Conservation (phyloP, 2,888 invertebrate genomes). For the Aplocera efformata region DNA sequence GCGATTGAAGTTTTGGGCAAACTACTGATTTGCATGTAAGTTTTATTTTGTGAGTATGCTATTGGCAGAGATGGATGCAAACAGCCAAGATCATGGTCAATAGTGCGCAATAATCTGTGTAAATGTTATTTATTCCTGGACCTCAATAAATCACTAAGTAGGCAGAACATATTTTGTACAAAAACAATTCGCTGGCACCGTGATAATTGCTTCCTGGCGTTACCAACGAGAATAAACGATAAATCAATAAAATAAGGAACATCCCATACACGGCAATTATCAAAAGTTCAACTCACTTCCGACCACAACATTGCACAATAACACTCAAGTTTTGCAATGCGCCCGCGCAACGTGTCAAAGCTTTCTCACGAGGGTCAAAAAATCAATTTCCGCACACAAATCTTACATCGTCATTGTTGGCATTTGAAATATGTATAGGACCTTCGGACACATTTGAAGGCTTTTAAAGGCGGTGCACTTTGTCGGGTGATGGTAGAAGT, state of each 20-base stretch:
- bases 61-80: too few species aligned
- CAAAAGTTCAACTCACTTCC: constrained; percentile 40
- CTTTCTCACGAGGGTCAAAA: constrained; percentile 73
- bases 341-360: constrained; percentile 66
- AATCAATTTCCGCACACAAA: constrained; percentile 80
- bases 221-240: constrained; percentile 8
- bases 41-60: too few species aligned
- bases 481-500: constrained; percentile 36
- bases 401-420: constrained; percentile 73
- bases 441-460: constrained; percentile 24
- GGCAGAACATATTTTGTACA: not conserved
- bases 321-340: constrained; percentile 46
- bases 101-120: too few species aligned
- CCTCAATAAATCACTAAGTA: not conserved
- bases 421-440: constrained; percentile 69
- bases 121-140: too few species aligned
- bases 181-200: not conserved
- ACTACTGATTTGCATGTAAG: too few species aligned
- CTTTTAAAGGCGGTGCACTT: constrained; percentile 55
- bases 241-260: constrained; percentile 17
- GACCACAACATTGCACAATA: constrained; percentile 49
- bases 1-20: too few species aligned
- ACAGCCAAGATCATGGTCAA: too few species aligned
- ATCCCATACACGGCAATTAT: constrained; percentile 18
- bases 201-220: constrained; percentile 2